These are phyloP conservation scores for Cistogaster globosa DNA, from an alignment of 2,888 invertebrate species.

Conservation along the genomic window DNA sequence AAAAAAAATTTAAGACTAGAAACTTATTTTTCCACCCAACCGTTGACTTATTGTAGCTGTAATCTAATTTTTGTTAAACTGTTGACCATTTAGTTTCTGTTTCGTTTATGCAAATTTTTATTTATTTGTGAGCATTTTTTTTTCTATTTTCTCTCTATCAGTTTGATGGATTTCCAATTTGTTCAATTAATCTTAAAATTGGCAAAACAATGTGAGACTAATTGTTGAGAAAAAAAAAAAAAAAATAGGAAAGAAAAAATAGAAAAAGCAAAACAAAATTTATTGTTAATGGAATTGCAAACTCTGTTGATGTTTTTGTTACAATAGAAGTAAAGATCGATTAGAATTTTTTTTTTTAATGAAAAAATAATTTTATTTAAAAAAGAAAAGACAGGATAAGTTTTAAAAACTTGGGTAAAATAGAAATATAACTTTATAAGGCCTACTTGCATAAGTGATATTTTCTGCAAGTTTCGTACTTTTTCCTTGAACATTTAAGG, in stretches of 20 bases:
- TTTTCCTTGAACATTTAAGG: too few species aligned
- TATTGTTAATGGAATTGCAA: slow-evolving; percentile 6
- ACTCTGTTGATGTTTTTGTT: neutral
- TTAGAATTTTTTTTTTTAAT: neutral
- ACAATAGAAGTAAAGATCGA: neutral
- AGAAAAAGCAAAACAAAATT: too few species aligned
- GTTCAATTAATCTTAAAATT: slow-evolving; percentile 56
- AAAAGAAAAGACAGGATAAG: too few species aligned
- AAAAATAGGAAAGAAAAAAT: slow-evolving; percentile 27
- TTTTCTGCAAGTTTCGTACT: too few species aligned
- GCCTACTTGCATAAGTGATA: too few species aligned
- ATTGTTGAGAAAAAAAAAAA: slow-evolving; percentile 46
- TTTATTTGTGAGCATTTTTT: slow-evolving; percentile 1
- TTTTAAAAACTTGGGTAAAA: too few species aligned
- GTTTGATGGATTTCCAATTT: slow-evolving; percentile 62
- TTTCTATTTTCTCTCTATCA: slow-evolving; percentile 25
- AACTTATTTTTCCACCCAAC: neutral
- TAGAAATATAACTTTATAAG: too few species aligned
- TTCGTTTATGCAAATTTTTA: slow-evolving; percentile 42
- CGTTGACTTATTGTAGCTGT: neutral
- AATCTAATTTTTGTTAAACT: neutral
- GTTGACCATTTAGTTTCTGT: slow-evolving; percentile 17
- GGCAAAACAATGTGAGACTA: slow-evolving; percentile 56
- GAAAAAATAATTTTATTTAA: too few species aligned
- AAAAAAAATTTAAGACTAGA: too few species aligned